Evolutionary conservation across 2,113 vertebrate species (phyloP), one percentile per base, ranked within the genome.

Genomic region (Microtus pennsylvanicus): DNA sequence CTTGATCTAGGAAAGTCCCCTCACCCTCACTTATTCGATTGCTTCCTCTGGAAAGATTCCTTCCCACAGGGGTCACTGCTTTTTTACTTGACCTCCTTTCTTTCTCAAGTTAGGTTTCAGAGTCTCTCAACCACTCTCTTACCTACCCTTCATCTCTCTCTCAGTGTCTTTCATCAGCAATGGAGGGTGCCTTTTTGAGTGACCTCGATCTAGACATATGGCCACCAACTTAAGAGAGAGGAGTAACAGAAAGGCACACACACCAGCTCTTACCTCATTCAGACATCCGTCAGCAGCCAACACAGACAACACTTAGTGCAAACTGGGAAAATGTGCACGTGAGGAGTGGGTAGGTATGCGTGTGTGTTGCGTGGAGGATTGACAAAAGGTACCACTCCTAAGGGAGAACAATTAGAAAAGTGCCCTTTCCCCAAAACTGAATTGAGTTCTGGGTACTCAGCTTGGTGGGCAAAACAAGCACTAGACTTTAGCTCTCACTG

Each of bases 1-100:
- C 38, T 89, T 12, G 0, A 28, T 76, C 33, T 90, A 92, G 88
- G 95, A 93, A 96, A 97, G 94, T 96, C 90, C 92, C 92, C 74
- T 75, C 7, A 75, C 35, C 72, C 47, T 45, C 88, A 35, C 14
- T 69, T 21, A 65, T 13, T 92, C 35, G 35, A 94, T 38, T 50
- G 83, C 91, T 97, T 98, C 96, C 96, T 97, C 93, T 87, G 72
- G 6, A 95, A 47, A 58, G 78, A 63, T 67, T 77, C 16, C 91
- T 94, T 94, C 85, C 77, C 72, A 90, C 9, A 67, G 70, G 47
- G 47, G 78, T 50, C 45, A 76, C 7, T 4, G 81, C 52, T 58
- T 91, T 70, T 70, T 83, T 14, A 78, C 26, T 72, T 77, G 30
- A 26, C 33, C 24, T 95, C 52, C 58, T 38, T 91, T 89, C 33